Base-by-base conservation (phyloP, 1,140 invertebrate species). In the Ylistrum balloti region DNA sequence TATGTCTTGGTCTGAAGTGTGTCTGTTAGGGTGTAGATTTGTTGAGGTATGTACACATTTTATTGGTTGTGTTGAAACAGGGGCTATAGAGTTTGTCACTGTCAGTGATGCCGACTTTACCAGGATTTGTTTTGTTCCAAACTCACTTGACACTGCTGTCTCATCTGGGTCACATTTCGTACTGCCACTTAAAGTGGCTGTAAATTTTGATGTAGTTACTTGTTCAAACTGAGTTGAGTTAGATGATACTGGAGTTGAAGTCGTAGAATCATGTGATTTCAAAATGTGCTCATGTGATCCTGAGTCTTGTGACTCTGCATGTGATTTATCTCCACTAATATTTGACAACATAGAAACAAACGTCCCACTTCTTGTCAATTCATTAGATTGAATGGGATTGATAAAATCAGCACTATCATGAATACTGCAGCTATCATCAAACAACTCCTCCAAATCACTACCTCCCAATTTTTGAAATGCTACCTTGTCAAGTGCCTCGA, bases 351-450 rank as follows among this genome's bases (percentile, higher is more conserved):
- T 74, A n/a, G 56, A 74, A n/a, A 74, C 56, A n/a, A n/a, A 74
- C 9, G 56, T 28, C 17, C 56, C 56, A 74, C 22, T 74, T 74
- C 17, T 74, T 74, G 56, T 28, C 5, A n/a, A 1, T n/a, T 74
- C 56, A 5, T 28, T 5, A 9, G n/a, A 9, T 28, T 74, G 56
- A 74, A 74, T 74, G 56, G 56, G 56, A 74, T 22, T 74, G n/a
- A 74, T 74, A 74, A 74, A 74, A 74, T 74, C 56, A n/a, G 56
- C 56, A 74, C n/a, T 7, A n/a, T 74, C 56, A 74, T 74, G 56
- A 28, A 74, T 74, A 74, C 56, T 74, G 56, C 56, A 74, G 56
- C 56, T 74, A 74, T 74, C 56, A 74, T 74, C 56, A 74, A 74
- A 28, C 22, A 74, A 74, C 1, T 74, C 56, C n/a, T 74, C 56